Base-by-base conservation (phyloP, 2,797 vertebrate genomes). In the Spinus pinus region DNA sequence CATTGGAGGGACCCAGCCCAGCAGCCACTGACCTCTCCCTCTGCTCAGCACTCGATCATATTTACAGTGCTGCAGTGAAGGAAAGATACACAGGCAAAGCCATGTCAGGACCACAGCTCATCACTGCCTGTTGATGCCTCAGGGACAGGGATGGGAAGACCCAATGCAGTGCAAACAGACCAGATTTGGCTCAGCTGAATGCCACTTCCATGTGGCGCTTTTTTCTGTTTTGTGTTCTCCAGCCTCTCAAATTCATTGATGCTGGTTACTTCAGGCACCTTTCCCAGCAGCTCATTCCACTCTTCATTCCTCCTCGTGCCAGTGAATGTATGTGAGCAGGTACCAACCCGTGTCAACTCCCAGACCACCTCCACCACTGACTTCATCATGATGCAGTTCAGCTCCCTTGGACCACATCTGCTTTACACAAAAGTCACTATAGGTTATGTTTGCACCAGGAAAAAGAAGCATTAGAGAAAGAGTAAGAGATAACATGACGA, bases 1-100 rank as follows among this genome's bases (percentile, higher is more conserved):
- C 31, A 58, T 57, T 93, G 92, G 72, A 93, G 79, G 44, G 69
- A 88, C 75, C 81, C 47, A 85, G 49, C 33, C 58, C 71, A 75
- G 58, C 79, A 75, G 79, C 42, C 49, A 2, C 39, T 94, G 57
- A 84, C 74, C 80, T 81, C 49, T 54, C 33, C 25, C 22, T 62
- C 57, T 2, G 3, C 51, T 49, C 46, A 82, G 62, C 46, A 67
- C 56, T 79, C 25, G 0, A 90, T 85, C 86, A 82, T 42, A 50
- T 92, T 96, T 95, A 78, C 54, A 73, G 77, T 65, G 18, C 10
- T 82, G 49, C 65, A 81, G 20, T 50, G 82, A 91, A 0, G 3
- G 74, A 92, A 66, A 44, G 42, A 27, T 8, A 71, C 3, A 20
- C 39, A 66, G 35, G 21, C 57, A 88, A 67, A 64, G 47, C 33